Evolutionary conservation across 2,888 invertebrate genomes (phyloP).

Genomic region (Amphimallon solstitiale): DNA sequence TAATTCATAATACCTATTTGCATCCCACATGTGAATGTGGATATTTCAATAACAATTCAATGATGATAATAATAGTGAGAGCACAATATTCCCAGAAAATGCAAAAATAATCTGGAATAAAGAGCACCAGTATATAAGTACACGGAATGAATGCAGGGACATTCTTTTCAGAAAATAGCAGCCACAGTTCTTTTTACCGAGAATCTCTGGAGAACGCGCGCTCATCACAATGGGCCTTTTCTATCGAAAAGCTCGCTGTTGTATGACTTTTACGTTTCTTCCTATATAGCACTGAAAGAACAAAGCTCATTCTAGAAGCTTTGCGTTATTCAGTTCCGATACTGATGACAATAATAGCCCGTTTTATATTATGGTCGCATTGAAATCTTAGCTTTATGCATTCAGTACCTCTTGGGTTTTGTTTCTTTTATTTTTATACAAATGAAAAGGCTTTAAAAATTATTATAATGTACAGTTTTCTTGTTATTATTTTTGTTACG

Average conservation of each 20-base stretch:
- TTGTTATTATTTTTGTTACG: constrained; percentile 1
- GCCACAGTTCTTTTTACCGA: constrained; percentile 60
- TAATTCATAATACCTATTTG: too few species aligned
- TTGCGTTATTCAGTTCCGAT: constrained; percentile 61
- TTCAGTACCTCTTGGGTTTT: constrained; percentile 41
- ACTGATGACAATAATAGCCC: constrained; percentile 59
- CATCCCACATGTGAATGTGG: neutral
- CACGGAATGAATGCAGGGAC: constrained; percentile 55
- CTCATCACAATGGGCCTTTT: constrained; percentile 58
- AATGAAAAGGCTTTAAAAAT: constrained; percentile 37
- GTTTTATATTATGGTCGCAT: constrained; percentile 58
- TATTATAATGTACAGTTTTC: constrained; percentile 30
- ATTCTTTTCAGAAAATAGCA: constrained; percentile 62
- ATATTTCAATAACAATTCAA: constrained; percentile 10
- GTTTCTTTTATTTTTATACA: constrained; percentile 35
- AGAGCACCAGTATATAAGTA: constrained; percentile 50
- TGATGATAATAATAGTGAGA: constrained; percentile 34
- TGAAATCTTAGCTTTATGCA: constrained; percentile 50
- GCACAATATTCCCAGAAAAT: constrained; percentile 39
- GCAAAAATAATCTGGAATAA: constrained; percentile 55
- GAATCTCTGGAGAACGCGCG: constrained; percentile 59
- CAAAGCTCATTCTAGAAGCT: constrained; percentile 62
- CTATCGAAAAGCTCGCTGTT: constrained; percentile 59
- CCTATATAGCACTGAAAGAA: constrained; percentile 57
- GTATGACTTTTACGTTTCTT: constrained; percentile 62